Conservation (phyloP, 2,888 invertebrate genomes). For the Caradrina kadenii region DNA sequence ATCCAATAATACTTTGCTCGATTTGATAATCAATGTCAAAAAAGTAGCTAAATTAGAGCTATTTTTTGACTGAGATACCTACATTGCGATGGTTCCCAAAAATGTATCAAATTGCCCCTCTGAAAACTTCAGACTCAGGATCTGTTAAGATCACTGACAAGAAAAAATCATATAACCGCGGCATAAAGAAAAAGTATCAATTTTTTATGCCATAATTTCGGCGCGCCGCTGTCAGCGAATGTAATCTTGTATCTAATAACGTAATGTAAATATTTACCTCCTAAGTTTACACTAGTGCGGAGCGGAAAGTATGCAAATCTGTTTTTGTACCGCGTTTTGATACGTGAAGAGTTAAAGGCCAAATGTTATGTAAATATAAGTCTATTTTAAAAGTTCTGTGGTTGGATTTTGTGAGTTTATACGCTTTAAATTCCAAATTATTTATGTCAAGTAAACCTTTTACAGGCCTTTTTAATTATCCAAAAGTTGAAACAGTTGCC, state of each 20-base stretch:
- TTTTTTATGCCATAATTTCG: conserved; percentile 14
- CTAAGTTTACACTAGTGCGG: conserved; percentile 40
- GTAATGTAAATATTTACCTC: conserved; percentile 57
- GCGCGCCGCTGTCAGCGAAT: conserved; percentile 30
- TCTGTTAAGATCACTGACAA: not conserved
- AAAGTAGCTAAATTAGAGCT: too few species aligned
- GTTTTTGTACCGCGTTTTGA: conserved; percentile 23
- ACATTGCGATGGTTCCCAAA: too few species aligned
- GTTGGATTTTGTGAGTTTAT: not conserved
- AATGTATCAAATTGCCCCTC: too few species aligned
- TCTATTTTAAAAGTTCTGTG: not conserved
- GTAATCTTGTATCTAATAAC: conserved; percentile 49
- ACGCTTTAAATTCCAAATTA: not conserved
- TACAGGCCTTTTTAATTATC: too few species aligned
- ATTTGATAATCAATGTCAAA: too few species aligned
- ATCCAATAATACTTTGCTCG: too few species aligned
- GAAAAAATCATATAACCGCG: conserved; percentile 13
- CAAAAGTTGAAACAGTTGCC: too few species aligned
- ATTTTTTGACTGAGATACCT: too few species aligned
- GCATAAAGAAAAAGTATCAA: conserved; percentile 7
- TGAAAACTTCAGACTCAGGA: too few species aligned
- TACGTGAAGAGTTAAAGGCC: conserved; percentile 3
- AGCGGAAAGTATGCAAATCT: conserved; percentile 20
- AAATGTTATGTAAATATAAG: conserved; percentile 1
- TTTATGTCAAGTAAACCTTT: too few species aligned